Percentiles rank a stretch among this genome's conserved stretches.
Conservation (phyloP, 2,113 vertebrate genomes). For the Peromyscus californicus region DNA sequence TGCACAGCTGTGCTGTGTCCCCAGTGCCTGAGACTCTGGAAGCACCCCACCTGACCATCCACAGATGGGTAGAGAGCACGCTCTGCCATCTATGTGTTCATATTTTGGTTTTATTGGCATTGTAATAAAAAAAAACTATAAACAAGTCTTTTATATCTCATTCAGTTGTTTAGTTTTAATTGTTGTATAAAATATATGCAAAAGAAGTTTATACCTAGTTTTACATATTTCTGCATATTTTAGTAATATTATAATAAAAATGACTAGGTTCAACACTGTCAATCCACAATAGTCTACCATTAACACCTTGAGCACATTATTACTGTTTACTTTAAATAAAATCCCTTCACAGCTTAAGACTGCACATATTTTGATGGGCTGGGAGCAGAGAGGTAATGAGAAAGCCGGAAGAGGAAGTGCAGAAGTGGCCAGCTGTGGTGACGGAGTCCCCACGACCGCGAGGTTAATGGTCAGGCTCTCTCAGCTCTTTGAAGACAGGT, state of each 20-base stretch:
- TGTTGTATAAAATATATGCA: slow-evolving; percentile 23
- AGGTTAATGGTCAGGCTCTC: not conserved
- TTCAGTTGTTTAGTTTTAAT: slow-evolving; percentile 49
- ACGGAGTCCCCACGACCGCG: fast-evolving
- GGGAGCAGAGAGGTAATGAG: slow-evolving; percentile 39
- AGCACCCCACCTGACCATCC: not conserved
- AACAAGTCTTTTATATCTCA: not conserved
- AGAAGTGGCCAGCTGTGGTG: not conserved
- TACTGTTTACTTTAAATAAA: slow-evolving; percentile 80
- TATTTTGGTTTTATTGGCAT: slow-evolving; percentile 23
- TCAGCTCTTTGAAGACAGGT: not conserved
- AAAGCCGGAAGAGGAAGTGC: slow-evolving; percentile 31
- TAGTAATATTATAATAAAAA: slow-evolving; percentile 72
- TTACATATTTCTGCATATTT: slow-evolving; percentile 71
- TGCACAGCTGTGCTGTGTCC: not conserved
- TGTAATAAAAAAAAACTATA: not conserved
- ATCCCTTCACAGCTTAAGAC: slow-evolving; percentile 69
- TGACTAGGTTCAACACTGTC: slow-evolving; percentile 68
- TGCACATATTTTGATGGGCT: slow-evolving; percentile 65
- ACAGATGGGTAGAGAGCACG: not conserved
- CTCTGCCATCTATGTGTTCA: not conserved
- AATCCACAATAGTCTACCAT: slow-evolving; percentile 69
- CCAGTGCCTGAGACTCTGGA: not conserved
- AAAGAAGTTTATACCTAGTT: slow-evolving; percentile 58
- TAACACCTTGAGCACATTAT: slow-evolving; percentile 79